Evolutionary conservation across 2,888 invertebrate species (phyloP).

Genomic region (Tryphoninae sp.): DNA sequence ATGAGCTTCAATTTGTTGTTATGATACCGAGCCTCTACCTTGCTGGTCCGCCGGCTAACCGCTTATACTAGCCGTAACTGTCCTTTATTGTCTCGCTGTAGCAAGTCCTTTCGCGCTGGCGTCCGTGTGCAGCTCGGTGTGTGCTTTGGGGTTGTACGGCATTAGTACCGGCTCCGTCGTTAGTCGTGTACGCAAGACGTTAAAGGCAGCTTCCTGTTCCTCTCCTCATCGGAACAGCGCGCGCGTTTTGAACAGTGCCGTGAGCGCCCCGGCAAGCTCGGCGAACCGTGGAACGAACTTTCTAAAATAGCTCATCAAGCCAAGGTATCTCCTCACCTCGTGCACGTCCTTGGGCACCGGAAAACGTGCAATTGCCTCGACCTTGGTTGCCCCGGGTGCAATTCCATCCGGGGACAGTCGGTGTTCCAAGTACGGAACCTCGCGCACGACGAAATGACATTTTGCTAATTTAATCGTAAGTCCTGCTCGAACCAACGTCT

Average conservation of each 20-base stretch:
- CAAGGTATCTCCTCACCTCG: constrained; percentile 46
- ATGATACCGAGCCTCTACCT: constrained; percentile 66
- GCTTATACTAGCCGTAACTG: constrained; percentile 64
- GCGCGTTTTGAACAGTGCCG: neutral
- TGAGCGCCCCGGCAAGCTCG: constrained; percentile 12
- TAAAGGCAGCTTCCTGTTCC: constrained; percentile 29
- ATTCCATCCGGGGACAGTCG: too few relatives aligned
- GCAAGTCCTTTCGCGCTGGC: too few relatives aligned
- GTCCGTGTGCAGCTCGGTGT: constrained; percentile 48
- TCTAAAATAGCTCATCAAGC: constrained; percentile 48
- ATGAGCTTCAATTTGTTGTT: constrained; percentile 62
- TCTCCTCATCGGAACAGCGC: constrained; percentile 30
- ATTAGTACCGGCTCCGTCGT: constrained; percentile 20
- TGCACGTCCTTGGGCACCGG: constrained; percentile 21
- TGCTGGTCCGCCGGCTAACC: constrained; percentile 66
- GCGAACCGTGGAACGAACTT: constrained; percentile 48
- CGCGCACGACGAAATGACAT: too few relatives aligned
- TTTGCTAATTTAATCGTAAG: constrained; percentile 72
- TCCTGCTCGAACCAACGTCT: constrained; percentile 63
- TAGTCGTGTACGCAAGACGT: constrained; percentile 4
- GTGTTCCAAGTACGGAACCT: too few relatives aligned
- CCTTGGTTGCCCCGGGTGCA: too few relatives aligned
- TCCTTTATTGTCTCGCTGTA: constrained; percentile 62
- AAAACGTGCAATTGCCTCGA: constrained; percentile 51
- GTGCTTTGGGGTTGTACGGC: constrained; percentile 4